Conservation (phyloP, 2,797 vertebrate species). For the Peromyscus melanophrys region DNA sequence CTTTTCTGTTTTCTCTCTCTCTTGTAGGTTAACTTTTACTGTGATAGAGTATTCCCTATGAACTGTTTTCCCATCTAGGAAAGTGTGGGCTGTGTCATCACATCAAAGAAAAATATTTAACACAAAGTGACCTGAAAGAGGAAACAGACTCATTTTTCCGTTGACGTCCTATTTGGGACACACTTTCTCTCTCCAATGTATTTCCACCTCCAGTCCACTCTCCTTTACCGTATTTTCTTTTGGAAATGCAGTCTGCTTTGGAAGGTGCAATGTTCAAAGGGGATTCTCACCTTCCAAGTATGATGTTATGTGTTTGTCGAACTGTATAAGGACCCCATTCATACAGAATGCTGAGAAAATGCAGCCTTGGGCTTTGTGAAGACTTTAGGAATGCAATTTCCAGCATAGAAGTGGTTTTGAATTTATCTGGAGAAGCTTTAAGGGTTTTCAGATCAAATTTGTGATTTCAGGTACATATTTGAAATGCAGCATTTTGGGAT, state of each 20-base stretch:
- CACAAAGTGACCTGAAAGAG: neutral
- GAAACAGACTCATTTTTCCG: neutral
- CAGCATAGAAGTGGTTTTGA: neutral
- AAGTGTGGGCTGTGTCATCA: constrained; percentile 1
- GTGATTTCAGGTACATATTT: neutral
- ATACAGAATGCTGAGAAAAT: neutral
- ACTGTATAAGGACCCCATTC: neutral
- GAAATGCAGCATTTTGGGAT: neutral
- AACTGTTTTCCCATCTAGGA: neutral
- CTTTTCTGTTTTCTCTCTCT: neutral
- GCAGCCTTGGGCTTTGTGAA: neutral
- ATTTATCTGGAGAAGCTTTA: neutral
- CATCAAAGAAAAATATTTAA: constrained; percentile 30
- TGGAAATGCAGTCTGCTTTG: constrained; percentile 26
- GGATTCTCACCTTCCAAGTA: neutral
- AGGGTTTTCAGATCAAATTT: constrained; percentile 17
- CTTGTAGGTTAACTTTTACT: neutral
- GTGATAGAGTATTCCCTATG: neutral
- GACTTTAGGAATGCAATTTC: neutral
- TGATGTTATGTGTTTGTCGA: neutral
- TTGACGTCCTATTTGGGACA: neutral
- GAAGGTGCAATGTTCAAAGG: neutral
- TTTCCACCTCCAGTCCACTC: neutral
- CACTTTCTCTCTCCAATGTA: constrained; percentile 25
- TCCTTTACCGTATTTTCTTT: neutral